Base-by-base conservation (phyloP, 1,140 invertebrate genomes). In the Drosophila quadrilineata region DNA sequence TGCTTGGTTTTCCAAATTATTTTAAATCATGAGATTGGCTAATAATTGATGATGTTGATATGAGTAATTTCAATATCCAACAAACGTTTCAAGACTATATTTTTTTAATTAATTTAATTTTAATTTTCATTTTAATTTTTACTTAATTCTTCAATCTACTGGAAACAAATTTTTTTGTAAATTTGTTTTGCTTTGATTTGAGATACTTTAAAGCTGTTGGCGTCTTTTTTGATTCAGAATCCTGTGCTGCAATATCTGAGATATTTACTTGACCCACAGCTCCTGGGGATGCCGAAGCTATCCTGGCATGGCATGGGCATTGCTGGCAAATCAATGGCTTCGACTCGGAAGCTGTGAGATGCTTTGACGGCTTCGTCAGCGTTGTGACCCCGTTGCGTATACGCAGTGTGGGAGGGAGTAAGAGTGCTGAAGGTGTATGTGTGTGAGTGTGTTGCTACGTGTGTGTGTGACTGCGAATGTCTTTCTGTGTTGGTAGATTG, bases 151-250 rank as follows among this genome's bases (percentile, higher is more conserved):
- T n/a, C n/a, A n/a, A n/a, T n/a, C n/a, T n/a, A n/a, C n/a, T n/a
- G n/a, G n/a, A n/a, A n/a, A n/a, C n/a, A n/a, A n/a, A n/a, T n/a
- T n/a, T n/a, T n/a, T n/a, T n/a, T n/a, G n/a, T n/a, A n/a, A n/a
- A n/a, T n/a, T n/a, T 67, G 58, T 40, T 33, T 57, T 59, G 35
- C 48, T 52, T 75, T 84, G 64, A 82, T 84, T 77, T 70, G 77
- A 70, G 58, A 60, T 56, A 52, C 63, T 64, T 65, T 69, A 58
- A 68, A 72, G 41, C 31, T 65, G 26, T 17, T 57, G 50, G 19
- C 49, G 58, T 36, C 17, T 68, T 41, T 50, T 8, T 31, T 26
- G 35, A 33, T 19, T 26, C 14, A 36, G 22, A 45, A 12, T 43
- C 33, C 40, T 53, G n/a, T 14, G 38, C 35, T 75, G 75, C 74